Evolutionary conservation across 1,140 invertebrate genomes (phyloP).

Genomic region (Leptopilina clavipes): DNA sequence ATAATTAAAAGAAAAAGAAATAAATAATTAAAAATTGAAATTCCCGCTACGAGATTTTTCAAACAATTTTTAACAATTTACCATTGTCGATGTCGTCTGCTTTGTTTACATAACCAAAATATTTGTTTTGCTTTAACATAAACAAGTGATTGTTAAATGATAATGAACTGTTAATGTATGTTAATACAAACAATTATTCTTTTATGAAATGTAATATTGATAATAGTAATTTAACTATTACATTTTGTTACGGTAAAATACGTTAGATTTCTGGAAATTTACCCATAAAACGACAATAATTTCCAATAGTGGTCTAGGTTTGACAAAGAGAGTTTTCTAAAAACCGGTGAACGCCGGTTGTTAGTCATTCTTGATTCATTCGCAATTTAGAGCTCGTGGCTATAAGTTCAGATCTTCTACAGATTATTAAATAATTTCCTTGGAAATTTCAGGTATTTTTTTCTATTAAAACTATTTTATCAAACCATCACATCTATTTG

Average conservation of each 20-base stretch:
- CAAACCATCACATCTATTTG: background rate
- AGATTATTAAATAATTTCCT: background rate
- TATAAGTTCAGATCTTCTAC: background rate
- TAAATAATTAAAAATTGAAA: too few relatives aligned
- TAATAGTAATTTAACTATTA: background rate
- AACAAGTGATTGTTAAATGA: too few relatives aligned
- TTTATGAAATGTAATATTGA: background rate
- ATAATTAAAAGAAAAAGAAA: too few relatives aligned
- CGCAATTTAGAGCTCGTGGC: background rate
- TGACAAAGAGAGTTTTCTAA: background rate
- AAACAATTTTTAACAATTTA: too few relatives aligned
- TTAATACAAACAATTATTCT: background rate
- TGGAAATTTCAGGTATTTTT: background rate
- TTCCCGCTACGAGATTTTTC: too few relatives aligned
- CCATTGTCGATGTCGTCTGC: too few relatives aligned
- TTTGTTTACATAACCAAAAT: too few relatives aligned
- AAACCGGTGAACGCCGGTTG: conserved; percentile 10
- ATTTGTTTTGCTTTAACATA: too few relatives aligned
- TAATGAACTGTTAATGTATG: too few relatives aligned
- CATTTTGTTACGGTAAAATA: background rate
- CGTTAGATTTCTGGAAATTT: background rate
- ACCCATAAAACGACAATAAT: background rate
- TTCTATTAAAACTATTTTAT: background rate
- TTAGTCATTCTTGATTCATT: background rate
- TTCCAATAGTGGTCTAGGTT: background rate